These are phyloP conservation scores for Pogonognathellus flavescens DNA, from an alignment of 1,140 invertebrate species.

Conservation along the genomic window DNA sequence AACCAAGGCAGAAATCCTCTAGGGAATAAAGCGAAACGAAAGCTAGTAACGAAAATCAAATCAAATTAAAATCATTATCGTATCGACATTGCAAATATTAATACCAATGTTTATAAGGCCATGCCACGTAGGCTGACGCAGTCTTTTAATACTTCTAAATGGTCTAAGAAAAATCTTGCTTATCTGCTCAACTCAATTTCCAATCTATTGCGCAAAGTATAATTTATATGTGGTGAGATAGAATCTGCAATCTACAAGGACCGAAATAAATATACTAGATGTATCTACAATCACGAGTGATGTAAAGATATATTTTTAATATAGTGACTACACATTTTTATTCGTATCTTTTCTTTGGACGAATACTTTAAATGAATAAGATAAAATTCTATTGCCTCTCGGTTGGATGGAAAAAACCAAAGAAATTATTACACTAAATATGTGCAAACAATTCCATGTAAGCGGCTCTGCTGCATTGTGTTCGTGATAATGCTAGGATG, in stretches of 20 bases:
- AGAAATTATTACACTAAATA: slow-evolving; percentile 1
- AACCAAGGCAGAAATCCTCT: slow-evolving; percentile 33
- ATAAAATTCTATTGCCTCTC: slow-evolving; percentile 13
- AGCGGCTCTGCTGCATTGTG: neutral
- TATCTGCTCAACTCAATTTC: slow-evolving; percentile 32
- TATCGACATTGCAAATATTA: neutral
- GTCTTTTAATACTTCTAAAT: neutral
- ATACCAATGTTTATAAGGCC: too few relatives aligned
- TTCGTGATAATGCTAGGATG: too few relatives aligned
- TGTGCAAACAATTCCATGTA: slow-evolving; percentile 38
- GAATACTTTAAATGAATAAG: neutral
- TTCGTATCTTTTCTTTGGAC: neutral
- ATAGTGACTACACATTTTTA: slow-evolving; percentile 38
- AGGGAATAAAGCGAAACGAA: neutral
- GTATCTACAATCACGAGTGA: slow-evolving; percentile 35
- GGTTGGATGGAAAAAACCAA: neutral
- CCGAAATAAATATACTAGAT: slow-evolving; percentile 28
- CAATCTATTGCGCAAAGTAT: slow-evolving; percentile 37
- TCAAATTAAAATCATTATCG: neutral
- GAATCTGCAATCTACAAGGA: slow-evolving; percentile 19
- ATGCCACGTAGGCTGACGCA: too few relatives aligned
- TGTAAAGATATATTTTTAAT: slow-evolving; percentile 40
- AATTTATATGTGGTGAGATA: neutral
- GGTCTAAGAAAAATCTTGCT: neutral
- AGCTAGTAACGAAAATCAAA: slow-evolving; percentile 11